These are phyloP conservation scores for Poeciliopsis presidionis DNA, from an alignment of 2,797 vertebrate species.

Conservation along the genomic window DNA sequence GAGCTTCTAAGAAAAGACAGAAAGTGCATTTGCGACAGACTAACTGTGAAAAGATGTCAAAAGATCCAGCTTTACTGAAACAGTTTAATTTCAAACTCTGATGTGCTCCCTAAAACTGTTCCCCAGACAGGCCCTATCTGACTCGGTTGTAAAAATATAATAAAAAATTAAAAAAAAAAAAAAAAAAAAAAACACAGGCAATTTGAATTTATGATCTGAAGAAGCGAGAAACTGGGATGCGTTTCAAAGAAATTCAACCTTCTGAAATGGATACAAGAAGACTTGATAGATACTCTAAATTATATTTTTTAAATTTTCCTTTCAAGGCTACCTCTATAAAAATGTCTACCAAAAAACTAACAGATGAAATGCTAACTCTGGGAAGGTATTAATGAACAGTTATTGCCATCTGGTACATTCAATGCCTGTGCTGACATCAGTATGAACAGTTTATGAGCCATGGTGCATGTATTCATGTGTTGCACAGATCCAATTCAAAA, in stretches of 20 bases:
- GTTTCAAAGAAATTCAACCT: conserved; percentile 57
- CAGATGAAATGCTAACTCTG: conserved; percentile 41
- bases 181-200: neutral
- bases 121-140: neutral
- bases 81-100: neutral
- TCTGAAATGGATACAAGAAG: conserved; percentile 29
- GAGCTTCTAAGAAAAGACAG: neutral
- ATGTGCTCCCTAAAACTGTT: neutral
- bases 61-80: neutral
- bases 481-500: conserved; percentile 17
- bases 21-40: neutral
- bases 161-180: too few species aligned
- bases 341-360: conserved; percentile 6
- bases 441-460: conserved; percentile 41
- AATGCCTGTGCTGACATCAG: conserved; percentile 53
- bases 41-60: neutral
- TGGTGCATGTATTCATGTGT: neutral
- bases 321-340: neutral
- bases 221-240: conserved; percentile 58
- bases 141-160: neutral
- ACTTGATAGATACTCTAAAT: too few species aligned
- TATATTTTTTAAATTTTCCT: too few species aligned
- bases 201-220: neutral
- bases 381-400: conserved; percentile 54
- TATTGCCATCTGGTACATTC: conserved; percentile 62